Conservation (phyloP, 2,888 invertebrate genomes). For the Acleris laterana region DNA sequence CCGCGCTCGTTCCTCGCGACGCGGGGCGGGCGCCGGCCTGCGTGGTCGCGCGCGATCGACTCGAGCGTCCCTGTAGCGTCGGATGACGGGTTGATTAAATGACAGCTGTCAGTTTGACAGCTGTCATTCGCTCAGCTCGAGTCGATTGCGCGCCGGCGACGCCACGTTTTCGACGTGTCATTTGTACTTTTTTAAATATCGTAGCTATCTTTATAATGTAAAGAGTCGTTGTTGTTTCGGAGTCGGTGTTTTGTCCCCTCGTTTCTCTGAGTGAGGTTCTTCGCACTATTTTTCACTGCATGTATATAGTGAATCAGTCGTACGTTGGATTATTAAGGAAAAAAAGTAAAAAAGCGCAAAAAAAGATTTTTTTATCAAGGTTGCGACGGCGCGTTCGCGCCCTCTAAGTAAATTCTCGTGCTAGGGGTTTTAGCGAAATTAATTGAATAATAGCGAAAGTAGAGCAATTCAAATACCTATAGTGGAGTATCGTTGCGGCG, state of each 20-base stretch:
- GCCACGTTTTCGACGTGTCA: constrained; percentile 59
- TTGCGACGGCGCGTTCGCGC: constrained; percentile 60
- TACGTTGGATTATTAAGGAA: constrained; percentile 60
- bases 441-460: constrained; percentile 69
- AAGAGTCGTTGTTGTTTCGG: constrained; percentile 65
- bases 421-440: constrained; percentile 76
- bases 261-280: constrained; percentile 68
- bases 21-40: constrained; percentile 6
- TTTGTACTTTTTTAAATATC: constrained; percentile 70
- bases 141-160: constrained; percentile 1
- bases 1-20: constrained; percentile 9
- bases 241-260: constrained; percentile 63
- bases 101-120: constrained; percentile 1
- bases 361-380: constrained; percentile 66
- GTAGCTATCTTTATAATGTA: constrained; percentile 53
- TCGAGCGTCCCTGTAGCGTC: background rate
- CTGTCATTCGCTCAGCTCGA: too few relatives aligned
- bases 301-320: constrained; percentile 67
- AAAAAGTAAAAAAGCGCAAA: constrained; percentile 66
- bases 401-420: constrained; percentile 65
- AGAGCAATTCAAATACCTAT: constrained; percentile 78
- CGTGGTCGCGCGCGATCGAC: constrained; percentile 14
- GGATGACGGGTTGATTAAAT: background rate
- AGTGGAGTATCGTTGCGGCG: constrained; percentile 71
- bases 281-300: constrained; percentile 72